Percentiles rank a stretch among this genome's conserved stretches.
Conservation (phyloP, 2,888 invertebrate genomes). For the Charanyca ferruginea region DNA sequence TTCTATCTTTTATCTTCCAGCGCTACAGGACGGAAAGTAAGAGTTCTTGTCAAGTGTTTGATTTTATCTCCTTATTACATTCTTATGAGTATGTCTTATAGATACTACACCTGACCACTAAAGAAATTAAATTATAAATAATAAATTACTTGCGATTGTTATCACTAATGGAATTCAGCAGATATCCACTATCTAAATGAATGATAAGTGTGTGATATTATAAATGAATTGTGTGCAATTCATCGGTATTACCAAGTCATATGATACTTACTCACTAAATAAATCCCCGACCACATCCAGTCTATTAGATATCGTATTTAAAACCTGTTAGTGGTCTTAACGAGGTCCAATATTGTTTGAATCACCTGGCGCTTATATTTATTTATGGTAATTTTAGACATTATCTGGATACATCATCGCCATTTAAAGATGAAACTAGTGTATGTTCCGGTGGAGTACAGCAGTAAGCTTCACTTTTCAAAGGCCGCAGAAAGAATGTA, state of each 20-base stretch:
- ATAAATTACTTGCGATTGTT: constrained; percentile 20
- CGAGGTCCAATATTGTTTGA: constrained; percentile 14
- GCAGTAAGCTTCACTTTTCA: neutral
- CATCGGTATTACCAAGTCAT: neutral
- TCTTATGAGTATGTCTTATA: neutral
- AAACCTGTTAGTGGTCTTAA: constrained; percentile 22
- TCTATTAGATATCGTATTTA: constrained; percentile 3
- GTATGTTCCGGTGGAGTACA: neutral
- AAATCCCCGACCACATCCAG: constrained; percentile 16
- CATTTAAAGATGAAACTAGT: neutral
- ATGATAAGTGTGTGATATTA: constrained; percentile 1
- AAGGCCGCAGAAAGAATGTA: neutral
- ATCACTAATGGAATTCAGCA: constrained; percentile 22
- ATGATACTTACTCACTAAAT: neutral
- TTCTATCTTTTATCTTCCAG: no score
- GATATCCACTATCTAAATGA: constrained; percentile 30
- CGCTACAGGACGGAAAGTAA: no score
- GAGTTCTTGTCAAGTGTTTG: no score
- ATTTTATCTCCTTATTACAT: neutral
- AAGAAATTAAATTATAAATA: constrained; percentile 8
- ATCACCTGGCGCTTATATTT: neutral
- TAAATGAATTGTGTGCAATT: constrained; percentile 11
- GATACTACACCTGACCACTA: neutral
- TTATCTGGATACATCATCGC: neutral
- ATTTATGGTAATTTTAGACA: neutral